These are phyloP conservation scores for Phania funesta DNA, from an alignment of 2,888 invertebrate genomes.

Conservation along the genomic window DNA sequence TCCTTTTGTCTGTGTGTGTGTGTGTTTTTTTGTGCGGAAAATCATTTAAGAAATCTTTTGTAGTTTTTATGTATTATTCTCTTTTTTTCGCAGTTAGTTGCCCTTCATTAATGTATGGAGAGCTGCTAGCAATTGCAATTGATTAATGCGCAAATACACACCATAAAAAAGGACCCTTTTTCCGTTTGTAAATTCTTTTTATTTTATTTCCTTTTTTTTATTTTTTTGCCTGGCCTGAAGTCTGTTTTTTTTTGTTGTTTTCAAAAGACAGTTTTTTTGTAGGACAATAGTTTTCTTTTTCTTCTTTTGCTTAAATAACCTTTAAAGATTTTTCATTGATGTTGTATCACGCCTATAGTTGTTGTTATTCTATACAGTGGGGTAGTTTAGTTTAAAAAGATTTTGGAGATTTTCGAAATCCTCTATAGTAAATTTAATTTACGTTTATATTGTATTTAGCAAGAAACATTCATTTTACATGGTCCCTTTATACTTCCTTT, in stretches of 20 bases:
- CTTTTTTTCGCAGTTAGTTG: too few species aligned
- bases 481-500: constrained; percentile 9
- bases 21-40: constrained; percentile 16
- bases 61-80: constrained; percentile 60
- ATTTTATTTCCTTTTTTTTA: constrained; percentile 26
- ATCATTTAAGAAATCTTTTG: constrained; percentile 53
- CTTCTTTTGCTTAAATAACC: constrained; percentile 30
- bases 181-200: constrained; percentile 14
- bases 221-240: constrained; percentile 9
- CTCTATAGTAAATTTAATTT: constrained; percentile 55
- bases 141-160: constrained; percentile 70
- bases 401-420: constrained; percentile 50
- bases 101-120: constrained; percentile 59
- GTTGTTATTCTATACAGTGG: not conserved
- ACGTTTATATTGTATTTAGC: constrained; percentile 53
- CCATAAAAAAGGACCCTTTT: constrained; percentile 66
- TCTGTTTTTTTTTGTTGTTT: not conserved
- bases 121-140: constrained; percentile 69
- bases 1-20: too few species aligned
- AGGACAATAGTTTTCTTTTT: not conserved
- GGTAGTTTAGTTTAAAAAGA: constrained; percentile 46
- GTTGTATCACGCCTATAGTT: not conserved
- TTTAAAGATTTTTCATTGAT: constrained; percentile 41
- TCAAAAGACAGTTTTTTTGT: not conserved
- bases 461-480: constrained; percentile 34